Evolutionary conservation across 2,888 invertebrate genomes (phyloP).

Genomic region (Myathropa florea): DNA sequence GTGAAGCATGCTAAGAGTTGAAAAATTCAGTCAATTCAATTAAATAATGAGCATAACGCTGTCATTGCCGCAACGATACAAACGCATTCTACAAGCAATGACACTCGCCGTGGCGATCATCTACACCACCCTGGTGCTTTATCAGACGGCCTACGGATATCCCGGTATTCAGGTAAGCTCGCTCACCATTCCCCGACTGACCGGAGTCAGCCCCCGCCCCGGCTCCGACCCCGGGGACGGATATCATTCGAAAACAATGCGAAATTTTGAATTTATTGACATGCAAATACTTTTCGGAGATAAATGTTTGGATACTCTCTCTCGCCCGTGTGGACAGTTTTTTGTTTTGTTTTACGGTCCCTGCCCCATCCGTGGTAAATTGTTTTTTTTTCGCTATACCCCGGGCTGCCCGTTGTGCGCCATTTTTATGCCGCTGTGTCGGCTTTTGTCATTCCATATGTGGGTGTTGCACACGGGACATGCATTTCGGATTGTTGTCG

Average conservation of each 20-base stretch:
- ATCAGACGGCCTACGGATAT: slow-evolving; percentile 81
- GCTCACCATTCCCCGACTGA: neutral
- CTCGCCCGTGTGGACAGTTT: slow-evolving; percentile 5
- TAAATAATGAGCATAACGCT: slow-evolving; percentile 80
- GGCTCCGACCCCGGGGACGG: neutral
- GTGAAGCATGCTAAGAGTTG: slow-evolving; percentile 62
- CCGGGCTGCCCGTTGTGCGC: slow-evolving; percentile 31
- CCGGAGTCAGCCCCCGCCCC: neutral
- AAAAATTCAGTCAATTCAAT: slow-evolving; percentile 38
- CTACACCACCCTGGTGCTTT: slow-evolving; percentile 80
- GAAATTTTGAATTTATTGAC: slow-evolving; percentile 68
- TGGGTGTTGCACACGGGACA: slow-evolving; percentile 67
- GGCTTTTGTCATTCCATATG: slow-evolving; percentile 68
- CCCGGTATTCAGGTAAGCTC: slow-evolving; percentile 79
- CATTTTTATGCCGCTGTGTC: slow-evolving; percentile 61
- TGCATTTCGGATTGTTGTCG: slow-evolving; percentile 46
- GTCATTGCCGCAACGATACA: slow-evolving; percentile 81
- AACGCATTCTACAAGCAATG: slow-evolving; percentile 81
- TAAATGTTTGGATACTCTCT: slow-evolving; percentile 16
- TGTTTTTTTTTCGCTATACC: slow-evolving; percentile 5
- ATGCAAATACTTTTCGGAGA: slow-evolving; percentile 64
- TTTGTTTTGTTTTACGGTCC: slow-evolving; percentile 5
- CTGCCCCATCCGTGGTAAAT: slow-evolving; percentile 6
- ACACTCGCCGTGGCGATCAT: slow-evolving; percentile 80
- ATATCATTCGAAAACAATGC: slow-evolving; percentile 44